Evolutionary conservation across 2,797 vertebrate species (phyloP).

Genomic region (Pseudochirops corinnae): DNA sequence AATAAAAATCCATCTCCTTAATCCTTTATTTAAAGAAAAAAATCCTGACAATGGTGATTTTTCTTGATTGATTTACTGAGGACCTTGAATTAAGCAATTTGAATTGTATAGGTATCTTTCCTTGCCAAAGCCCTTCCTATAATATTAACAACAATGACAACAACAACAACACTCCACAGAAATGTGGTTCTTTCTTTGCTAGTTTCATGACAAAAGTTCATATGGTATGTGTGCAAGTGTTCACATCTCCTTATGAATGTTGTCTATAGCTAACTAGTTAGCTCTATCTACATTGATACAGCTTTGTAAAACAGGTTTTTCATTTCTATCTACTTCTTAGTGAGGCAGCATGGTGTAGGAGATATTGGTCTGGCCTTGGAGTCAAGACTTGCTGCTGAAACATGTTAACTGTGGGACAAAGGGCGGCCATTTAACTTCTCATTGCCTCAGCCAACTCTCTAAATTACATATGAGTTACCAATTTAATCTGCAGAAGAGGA

Average conservation of each 20-base stretch:
- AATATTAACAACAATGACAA: conserved; percentile 4
- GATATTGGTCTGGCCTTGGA: background rate
- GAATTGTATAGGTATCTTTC: conserved; percentile 81
- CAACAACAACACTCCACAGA: background rate
- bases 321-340: conserved; percentile 29
- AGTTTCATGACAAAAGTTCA: conserved; percentile 41
- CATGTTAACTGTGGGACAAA: background rate
- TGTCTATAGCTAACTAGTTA: conserved; percentile 20
- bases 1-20: conserved; percentile 84
- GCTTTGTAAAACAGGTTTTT: conserved; percentile 37
- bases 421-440: background rate
- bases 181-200: conserved; percentile 22
- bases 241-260: background rate
- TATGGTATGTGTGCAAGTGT: background rate
- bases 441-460: background rate
- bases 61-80: conserved; percentile 82
- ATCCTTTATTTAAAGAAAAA: conserved; percentile 75
- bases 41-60: conserved; percentile 80
- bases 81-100: conserved; percentile 80
- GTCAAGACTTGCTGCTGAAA: background rate
- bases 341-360: conserved; percentile 13
- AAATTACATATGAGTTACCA: conserved; percentile 1
- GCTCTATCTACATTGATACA: background rate
- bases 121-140: conserved; percentile 65
- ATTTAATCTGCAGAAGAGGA: background rate